These are phyloP conservation scores for Neolamprologus caudopunctatus DNA, from an alignment of 2,113 vertebrate genomes.

Conservation along the genomic window DNA sequence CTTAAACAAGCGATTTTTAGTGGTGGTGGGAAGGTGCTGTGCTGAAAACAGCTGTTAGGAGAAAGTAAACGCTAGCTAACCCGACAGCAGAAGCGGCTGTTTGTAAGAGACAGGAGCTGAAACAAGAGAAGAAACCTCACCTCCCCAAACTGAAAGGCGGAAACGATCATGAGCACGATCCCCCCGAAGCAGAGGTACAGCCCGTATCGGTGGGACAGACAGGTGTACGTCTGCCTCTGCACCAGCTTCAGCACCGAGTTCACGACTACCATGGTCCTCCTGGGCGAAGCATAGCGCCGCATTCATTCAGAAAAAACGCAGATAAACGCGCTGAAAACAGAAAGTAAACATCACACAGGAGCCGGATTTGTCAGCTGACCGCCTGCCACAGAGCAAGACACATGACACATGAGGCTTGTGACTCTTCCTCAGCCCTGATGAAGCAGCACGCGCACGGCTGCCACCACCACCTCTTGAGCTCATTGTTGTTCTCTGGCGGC, in stretches of 20 bases:
- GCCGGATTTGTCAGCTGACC: conserved; percentile 44
- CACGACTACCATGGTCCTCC: conserved; percentile 80
- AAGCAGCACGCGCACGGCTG: neutral
- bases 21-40: neutral
- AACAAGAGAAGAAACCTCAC: conserved; percentile 63
- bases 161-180: conserved; percentile 93
- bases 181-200: conserved; percentile 94
- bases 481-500: conserved; percentile 24
- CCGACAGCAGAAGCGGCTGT: neutral
- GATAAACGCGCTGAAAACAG: neutral
- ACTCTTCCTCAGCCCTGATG: conserved; percentile 25
- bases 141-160: conserved; percentile 96
- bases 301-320: conserved; percentile 36
- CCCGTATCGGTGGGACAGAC: conserved; percentile 92
- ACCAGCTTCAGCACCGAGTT: conserved; percentile 84
- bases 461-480: neutral
- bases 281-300: conserved; percentile 51
- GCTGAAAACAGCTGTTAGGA: neutral
- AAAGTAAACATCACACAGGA: conserved; percentile 24
- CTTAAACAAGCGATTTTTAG: neutral
- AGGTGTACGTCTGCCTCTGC: conserved; percentile 95
- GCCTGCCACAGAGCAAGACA: neutral
- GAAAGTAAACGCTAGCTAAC: neutral
- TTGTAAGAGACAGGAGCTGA: neutral
- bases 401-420: neutral